A percentile compares a stretch with the other conserved stretches of the same genome.
Evolutionary conservation across 2,888 invertebrate genomes (phyloP).

Genomic region (Nephrocerus scutellatus): DNA sequence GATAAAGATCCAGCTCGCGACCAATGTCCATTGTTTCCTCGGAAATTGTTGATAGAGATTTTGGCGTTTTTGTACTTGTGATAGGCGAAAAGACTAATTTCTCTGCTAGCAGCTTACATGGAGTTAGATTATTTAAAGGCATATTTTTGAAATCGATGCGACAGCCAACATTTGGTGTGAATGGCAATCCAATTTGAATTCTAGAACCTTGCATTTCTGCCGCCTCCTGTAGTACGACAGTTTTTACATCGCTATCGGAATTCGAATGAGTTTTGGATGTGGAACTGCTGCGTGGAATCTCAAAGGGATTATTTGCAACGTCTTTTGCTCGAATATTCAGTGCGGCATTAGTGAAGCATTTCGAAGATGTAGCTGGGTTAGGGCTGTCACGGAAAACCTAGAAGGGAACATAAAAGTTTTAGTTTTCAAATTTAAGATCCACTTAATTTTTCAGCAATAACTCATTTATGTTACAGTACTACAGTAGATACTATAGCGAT

Average conservation of each 20-base stretch:
- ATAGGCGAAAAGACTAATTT: constrained; percentile 43
- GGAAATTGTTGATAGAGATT: constrained; percentile 37
- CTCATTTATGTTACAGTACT: no score
- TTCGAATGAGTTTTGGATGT: constrained; percentile 8
- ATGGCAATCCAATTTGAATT: constrained; percentile 41
- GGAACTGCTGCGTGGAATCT: constrained; percentile 34
- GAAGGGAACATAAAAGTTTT: no score
- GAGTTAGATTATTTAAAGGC: constrained; percentile 35
- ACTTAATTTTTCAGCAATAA: no score
- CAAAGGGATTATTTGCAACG: constrained; percentile 41
- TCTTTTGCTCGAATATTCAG: constrained; percentile 41
- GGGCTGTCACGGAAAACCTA: constrained; percentile 3
- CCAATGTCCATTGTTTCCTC: constrained; percentile 46
- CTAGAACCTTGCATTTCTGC: constrained; percentile 25
- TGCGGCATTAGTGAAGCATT: constrained; percentile 42
- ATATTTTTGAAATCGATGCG: constrained; percentile 44
- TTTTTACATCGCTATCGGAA: constrained; percentile 26
- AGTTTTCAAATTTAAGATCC: no score
- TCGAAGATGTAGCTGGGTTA: constrained; percentile 4
- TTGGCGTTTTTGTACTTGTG: constrained; percentile 19
- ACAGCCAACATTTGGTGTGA: constrained; percentile 41
- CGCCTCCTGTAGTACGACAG: constrained; percentile 25
- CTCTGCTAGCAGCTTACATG: constrained; percentile 40
- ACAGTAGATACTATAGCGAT: no score
- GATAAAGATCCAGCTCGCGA: constrained; percentile 45